Evolutionary conservation across 2,888 invertebrate genomes (phyloP).

Genomic region (Drosophila nigritarsus): DNA sequence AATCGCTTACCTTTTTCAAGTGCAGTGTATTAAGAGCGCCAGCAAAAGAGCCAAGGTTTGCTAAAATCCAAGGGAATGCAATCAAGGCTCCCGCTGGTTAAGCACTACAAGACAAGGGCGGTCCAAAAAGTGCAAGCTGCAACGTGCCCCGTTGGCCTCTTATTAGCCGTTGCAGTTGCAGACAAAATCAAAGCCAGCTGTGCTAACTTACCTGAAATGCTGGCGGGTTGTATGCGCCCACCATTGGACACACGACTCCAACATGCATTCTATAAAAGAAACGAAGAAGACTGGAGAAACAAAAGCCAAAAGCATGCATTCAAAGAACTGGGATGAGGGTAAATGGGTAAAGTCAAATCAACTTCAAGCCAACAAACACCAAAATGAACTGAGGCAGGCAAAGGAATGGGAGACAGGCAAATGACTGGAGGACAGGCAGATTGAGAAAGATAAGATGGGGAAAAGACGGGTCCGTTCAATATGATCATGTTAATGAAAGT

Average conservation of each 20-base stretch:
- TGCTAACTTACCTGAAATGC: slow-evolving; percentile 87
- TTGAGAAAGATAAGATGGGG: slow-evolving; percentile 2
- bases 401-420: no score
- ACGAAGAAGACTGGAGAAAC: slow-evolving; percentile 9
- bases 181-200: not conserved
- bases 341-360: slow-evolving; percentile 42
- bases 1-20: not conserved
- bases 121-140: slow-evolving; percentile 21
- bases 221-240: slow-evolving; percentile 85
- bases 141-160: not conserved
- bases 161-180: slow-evolving; percentile 9
- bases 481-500: slow-evolving; percentile 77
- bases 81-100: slow-evolving; percentile 33
- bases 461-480: slow-evolving; percentile 36
- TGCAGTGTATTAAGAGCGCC: slow-evolving; percentile 6
- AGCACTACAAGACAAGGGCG: slow-evolving; percentile 72
- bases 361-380: slow-evolving; percentile 28
- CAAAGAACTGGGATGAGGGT: slow-evolving; percentile 2
- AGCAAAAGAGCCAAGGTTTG: slow-evolving; percentile 19
- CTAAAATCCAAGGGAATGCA: slow-evolving; percentile 29
- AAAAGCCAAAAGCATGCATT: slow-evolving; percentile 56
- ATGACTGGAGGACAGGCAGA: not conserved
- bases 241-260: slow-evolving; percentile 87
- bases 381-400: slow-evolving; percentile 1
- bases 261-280: slow-evolving; percentile 88